Base-by-base conservation (phyloP, 2,797 vertebrate species). In the Hafferia zeledoni region DNA sequence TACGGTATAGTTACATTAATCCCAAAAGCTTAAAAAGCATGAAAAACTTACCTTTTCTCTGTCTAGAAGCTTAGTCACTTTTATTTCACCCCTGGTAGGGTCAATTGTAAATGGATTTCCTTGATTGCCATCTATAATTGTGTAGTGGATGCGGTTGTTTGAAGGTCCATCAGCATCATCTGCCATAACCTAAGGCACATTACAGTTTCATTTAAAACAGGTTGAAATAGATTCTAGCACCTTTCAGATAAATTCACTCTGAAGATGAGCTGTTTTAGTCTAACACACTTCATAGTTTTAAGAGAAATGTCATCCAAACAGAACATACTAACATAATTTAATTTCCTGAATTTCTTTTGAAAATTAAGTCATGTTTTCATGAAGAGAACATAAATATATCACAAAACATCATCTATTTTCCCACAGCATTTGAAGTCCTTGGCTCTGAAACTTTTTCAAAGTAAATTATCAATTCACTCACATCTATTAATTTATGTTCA, bases 101-200 rank as follows among this genome's bases (percentile, higher is more conserved):
- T 99, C 99, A 87, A 99, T 98, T 80, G 98, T 98, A 96, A 99
- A 99, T 11, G 98, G 99, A 94, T 98, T 99, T 95, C 99, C 99
- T 92, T 98, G 99, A 97, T 99, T 99, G 57, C 99, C 99, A 4
- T 98, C 98, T 94, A 98, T 97, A 75, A 99, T 99, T 47, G 98
- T 87, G 67, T 99, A 99, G 65, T 96, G 98, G 94, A 99, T 98
- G 71, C 96, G 98, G 96, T 98, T 98, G 96, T 98, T 98, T 12
- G 98, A 98, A 47, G 99, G 98, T 19, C 99, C 99, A n/a, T 99
- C 99, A 2, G 98, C 97, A 93, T 99, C 99, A 87, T 99, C 99
- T 14, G 99, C 99, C 97, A 99, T 94, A 79, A 99, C 99, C 99
- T 99, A 92, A 63, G 90, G 74, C 86, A 96, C 3, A 96, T 55